Evolutionary conservation across 2,797 vertebrate species (phyloP).

Genomic region (Argentina silus): DNA sequence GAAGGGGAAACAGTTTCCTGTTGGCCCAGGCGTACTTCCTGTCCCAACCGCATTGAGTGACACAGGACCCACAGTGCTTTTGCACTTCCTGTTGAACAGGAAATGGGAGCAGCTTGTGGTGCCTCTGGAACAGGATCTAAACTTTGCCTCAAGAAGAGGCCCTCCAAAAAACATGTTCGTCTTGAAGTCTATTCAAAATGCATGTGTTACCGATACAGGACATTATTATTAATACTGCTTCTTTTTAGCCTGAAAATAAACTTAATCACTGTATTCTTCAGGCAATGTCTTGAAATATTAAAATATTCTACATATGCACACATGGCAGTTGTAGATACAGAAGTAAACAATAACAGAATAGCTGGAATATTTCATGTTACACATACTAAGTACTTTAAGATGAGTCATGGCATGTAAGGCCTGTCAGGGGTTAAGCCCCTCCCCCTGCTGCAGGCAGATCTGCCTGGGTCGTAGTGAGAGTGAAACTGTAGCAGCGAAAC

Average conservation of each 20-base stretch:
- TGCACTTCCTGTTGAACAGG: slow-evolving; percentile 66
- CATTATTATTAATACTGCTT: slow-evolving; percentile 1
- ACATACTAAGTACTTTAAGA: neutral
- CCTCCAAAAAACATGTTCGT: neutral
- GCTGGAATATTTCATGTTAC: neutral
- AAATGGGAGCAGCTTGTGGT: slow-evolving; percentile 45
- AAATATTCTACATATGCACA: neutral
- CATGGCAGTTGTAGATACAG: neutral
- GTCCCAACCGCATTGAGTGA: slow-evolving; percentile 44
- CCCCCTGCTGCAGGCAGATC: neutral
- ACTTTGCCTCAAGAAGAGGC: neutral
- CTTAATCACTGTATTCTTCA: neutral
- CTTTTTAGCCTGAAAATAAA: neutral
- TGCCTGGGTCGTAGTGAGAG: slow-evolving; percentile 1
- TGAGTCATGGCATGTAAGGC: neutral
- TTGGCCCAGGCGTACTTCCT: slow-evolving; percentile 55
- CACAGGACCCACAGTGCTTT: slow-evolving; percentile 28
- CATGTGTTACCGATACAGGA: neutral
- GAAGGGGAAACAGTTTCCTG: slow-evolving; percentile 62
- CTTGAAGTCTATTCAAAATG: neutral
- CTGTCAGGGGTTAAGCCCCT: neutral
- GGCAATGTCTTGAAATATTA: neutral
- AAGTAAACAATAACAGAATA: slow-evolving; percentile 3
- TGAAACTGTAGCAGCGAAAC: neutral
- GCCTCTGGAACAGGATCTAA: neutral